Conservation (phyloP, 2,888 invertebrate genomes). For the Sinohyriopsis cumingii region DNA sequence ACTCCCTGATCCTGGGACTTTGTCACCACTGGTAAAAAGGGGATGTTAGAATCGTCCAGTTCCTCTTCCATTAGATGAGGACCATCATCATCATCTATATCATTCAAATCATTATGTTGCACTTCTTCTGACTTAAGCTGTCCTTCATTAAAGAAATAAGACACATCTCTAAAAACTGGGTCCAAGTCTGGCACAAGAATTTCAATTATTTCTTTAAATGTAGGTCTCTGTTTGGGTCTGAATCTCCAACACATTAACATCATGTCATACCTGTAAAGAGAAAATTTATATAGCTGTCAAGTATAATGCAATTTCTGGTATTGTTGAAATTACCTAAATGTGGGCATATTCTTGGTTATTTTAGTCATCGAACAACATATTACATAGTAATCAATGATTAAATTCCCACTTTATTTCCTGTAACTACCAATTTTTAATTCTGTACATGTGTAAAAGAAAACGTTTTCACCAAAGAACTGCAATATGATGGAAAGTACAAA, state of each 20-base stretch:
- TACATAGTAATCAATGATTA: too few species aligned
- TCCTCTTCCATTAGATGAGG: conserved; percentile 32
- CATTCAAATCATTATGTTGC: conserved; percentile 24
- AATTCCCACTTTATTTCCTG: too few species aligned
- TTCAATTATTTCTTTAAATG: conserved; percentile 83
- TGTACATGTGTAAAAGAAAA: too few species aligned
- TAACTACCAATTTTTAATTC: too few species aligned
- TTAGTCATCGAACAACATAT: too few species aligned
- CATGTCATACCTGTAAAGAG: conserved; percentile 79
- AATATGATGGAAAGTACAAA: too few species aligned
- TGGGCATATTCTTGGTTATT: too few species aligned
- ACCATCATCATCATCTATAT: conserved; percentile 21
- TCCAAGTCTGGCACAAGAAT: conserved; percentile 81
- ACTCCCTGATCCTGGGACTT: conserved; percentile 38
- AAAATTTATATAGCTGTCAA: not conserved
- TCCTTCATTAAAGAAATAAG: conserved; percentile 75
- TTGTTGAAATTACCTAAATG: too few species aligned
- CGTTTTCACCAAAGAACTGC: too few species aligned
- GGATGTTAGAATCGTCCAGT: conserved; percentile 32
- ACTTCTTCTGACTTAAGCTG: conserved; percentile 42
- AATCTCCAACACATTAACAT: conserved; percentile 96
- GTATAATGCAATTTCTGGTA: too few species aligned
- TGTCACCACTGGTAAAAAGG: conserved; percentile 26
- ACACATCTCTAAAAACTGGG: conserved; percentile 78
- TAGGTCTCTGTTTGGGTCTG: conserved; percentile 84